A percentile compares a stretch with the other conserved stretches of the same genome.
Evolutionary conservation across 2,888 invertebrate species (phyloP).

Genomic region (Aleiodes alternator): DNA sequence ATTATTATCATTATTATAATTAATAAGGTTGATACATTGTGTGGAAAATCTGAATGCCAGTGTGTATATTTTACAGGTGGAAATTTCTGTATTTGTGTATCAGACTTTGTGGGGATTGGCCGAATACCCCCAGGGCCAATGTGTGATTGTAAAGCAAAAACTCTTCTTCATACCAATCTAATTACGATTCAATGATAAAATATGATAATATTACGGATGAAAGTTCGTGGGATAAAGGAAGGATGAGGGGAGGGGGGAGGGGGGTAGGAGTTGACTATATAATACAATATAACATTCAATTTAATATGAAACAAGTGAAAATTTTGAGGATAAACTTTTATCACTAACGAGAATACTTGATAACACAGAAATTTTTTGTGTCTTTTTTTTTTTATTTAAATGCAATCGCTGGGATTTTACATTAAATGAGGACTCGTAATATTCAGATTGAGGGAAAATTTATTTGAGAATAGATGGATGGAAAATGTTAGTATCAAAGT

Average conservation of each 20-base stretch:
- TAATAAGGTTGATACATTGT: constrained; percentile 15
- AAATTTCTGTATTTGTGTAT: background rate
- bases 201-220: background rate
- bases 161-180: constrained; percentile 11
- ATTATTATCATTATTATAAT: constrained; percentile 35
- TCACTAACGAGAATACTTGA: background rate
- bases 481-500: constrained; percentile 73
- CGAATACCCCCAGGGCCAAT: constrained; percentile 18
- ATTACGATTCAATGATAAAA: constrained; percentile 24
- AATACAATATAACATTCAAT: background rate
- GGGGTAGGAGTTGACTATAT: too few species aligned
- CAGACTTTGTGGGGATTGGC: constrained; percentile 15
- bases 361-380: too few species aligned
- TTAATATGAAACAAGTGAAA: constrained; percentile 16
- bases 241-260: too few species aligned
- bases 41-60: constrained; percentile 17
- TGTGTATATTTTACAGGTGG: too few species aligned
- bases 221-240: background rate
- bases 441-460: constrained; percentile 54
- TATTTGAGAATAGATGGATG: constrained; percentile 67
- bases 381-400: too few species aligned
- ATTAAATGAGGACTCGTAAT: background rate
- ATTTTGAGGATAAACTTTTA: constrained; percentile 1
- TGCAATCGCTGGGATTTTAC: background rate
- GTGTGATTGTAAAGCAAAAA: constrained; percentile 15